Base-by-base conservation (phyloP, 2,113 vertebrate species). In the Dermatemys mawii region DNA sequence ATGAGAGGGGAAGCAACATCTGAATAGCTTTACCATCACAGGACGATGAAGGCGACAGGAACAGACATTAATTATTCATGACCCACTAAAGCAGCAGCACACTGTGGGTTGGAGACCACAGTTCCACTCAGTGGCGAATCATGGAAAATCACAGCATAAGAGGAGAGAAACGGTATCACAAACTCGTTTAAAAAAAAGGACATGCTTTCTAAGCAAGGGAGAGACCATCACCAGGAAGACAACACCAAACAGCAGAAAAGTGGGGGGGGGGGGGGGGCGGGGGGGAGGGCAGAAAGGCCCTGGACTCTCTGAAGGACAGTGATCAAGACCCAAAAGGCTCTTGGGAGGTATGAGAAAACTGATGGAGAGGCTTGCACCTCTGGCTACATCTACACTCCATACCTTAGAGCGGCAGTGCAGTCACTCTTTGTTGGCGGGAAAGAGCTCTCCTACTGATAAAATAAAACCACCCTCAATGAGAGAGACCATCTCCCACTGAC, bases 71-170 rank as follows among this genome's bases (percentile, higher is more conserved):
- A 10, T n/a, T 70, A 21, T 70, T 35, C n/a, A 10, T 2, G n/a
- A 53, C 32, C 29, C 0, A 0, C 10, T 14, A 22, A 1, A 2
- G 27, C 5, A 78, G 3, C 4, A 12, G 35, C 79, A 63, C n/a
- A 63, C 24, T 4, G 79, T 54, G 26, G 57, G 79, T 46, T 0
- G 2, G 53, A 63, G 13, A 6, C n/a, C 0, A 0, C 9, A 10
- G 70, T 8, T 82, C 49, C 26, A 29, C 67, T 12, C 44, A 76
- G 21, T 0, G 3, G 57, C 46, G 10, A 26, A 14, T 55, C 35
- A 29, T 57, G 80, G 51, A 73, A 50, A 83, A 44, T 35, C 5
- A 16, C 11, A 22, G 78, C 35, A n/a, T 73, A 21, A 79, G 46
- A 83, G 38, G 5, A 70, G 29, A 73, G 63, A 88, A 53, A 84